A percentile compares a stretch with the other conserved stretches of the same genome.
Evolutionary conservation across 2,113 vertebrate genomes (phyloP).

Genomic region (Pampusana beccarii): DNA sequence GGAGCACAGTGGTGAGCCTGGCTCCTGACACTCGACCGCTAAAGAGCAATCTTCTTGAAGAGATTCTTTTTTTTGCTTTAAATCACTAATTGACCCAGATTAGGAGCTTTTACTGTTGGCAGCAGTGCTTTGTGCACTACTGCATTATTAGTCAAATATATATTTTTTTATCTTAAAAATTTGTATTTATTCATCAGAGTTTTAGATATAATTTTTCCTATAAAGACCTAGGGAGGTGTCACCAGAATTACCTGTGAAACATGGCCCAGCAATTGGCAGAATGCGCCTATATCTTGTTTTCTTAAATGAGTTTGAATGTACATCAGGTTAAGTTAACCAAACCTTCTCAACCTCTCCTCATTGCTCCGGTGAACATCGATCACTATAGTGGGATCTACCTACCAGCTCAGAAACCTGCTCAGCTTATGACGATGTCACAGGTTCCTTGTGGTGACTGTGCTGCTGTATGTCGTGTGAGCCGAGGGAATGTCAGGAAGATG

Average conservation of each 20-base stretch:
- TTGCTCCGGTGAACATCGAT: background rate
- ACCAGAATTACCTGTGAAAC: background rate
- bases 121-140: background rate
- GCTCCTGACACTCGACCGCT: background rate
- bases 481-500: too few relatives aligned
- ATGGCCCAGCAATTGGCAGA: background rate
- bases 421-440: background rate
- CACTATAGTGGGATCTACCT: background rate
- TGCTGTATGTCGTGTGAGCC: background rate
- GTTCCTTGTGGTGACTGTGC: background rate
- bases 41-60: background rate
- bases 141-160: background rate
- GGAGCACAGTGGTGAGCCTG: background rate
- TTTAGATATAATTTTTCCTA: background rate
- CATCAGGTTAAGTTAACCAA: background rate
- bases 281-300: background rate
- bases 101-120: background rate
- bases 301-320: background rate
- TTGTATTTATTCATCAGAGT: background rate
- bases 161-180: background rate
- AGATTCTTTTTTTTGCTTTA: background rate
- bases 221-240: background rate
- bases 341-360: background rate
- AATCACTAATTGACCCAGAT: background rate
- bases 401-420: background rate